Conservation (phyloP, 2,888 invertebrate genomes). For the Polymixis flavicincta region DNA sequence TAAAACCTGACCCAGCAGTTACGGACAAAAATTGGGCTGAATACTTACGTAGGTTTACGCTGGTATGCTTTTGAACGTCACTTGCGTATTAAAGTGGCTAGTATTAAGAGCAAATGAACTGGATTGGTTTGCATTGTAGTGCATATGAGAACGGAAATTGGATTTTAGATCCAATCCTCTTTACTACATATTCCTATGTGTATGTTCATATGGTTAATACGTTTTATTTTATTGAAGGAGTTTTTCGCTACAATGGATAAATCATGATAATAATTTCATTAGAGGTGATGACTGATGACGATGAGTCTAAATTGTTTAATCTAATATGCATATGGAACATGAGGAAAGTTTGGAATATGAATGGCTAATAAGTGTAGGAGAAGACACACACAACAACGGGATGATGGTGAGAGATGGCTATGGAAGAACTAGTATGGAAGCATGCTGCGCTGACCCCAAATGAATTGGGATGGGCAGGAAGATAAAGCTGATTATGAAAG, state of each 20-base stretch:
- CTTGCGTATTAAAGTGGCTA: constrained; percentile 52
- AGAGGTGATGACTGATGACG: too few relatives aligned
- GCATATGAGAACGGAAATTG: constrained; percentile 73
- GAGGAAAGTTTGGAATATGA: neutral
- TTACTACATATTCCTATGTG: neutral
- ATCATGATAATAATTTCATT: neutral
- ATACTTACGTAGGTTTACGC: neutral
- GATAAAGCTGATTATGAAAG: neutral
- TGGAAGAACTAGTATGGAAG: neutral
- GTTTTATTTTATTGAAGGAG: neutral
- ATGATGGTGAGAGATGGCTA: neutral
- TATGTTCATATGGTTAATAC: neutral
- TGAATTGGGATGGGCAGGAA: neutral
- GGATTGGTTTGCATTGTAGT: constrained; percentile 64
- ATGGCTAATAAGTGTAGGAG: neutral
- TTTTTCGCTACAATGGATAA: neutral
- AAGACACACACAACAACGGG: neutral
- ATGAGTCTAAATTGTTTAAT: neutral
- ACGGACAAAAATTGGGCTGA: neutral
- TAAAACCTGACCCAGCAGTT: constrained; percentile 16
- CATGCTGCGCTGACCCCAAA: neutral
- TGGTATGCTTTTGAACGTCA: constrained; percentile 28
- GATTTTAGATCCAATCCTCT: constrained; percentile 48
- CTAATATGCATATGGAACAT: neutral
- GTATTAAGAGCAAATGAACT: constrained; percentile 67